Evolutionary conservation across 2,113 vertebrate genomes (phyloP).

Genomic region (Chloropsis hardwickii): DNA sequence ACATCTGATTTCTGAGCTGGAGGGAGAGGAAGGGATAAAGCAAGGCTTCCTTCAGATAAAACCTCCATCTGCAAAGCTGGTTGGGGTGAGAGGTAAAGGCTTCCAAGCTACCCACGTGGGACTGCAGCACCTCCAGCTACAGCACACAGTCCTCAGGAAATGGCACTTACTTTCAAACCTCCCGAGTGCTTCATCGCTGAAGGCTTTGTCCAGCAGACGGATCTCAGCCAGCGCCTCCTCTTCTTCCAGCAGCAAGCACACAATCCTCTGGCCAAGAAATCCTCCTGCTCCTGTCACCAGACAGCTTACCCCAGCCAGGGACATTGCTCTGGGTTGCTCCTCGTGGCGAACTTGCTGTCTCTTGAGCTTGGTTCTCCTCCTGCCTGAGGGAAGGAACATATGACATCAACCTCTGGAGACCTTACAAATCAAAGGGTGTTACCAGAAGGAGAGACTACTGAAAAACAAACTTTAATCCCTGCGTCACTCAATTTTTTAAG

Average conservation of each 20-base stretch:
- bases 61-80: not conserved
- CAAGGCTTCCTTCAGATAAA: not conserved
- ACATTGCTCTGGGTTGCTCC: conserved; percentile 39
- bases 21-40: not conserved
- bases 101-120: not conserved
- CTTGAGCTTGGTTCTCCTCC: not conserved
- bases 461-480: not conserved
- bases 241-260: conserved; percentile 79
- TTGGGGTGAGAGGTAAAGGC: not conserved
- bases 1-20: not conserved
- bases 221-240: conserved; percentile 80
- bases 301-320: conserved; percentile 78
- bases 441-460: not conserved
- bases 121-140: not conserved
- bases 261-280: conserved; percentile 83
- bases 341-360: not conserved
- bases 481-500: not conserved
- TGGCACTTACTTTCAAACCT: conserved; percentile 67
- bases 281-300: conserved; percentile 90
- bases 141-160: accelerated
- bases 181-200: conserved; percentile 51
- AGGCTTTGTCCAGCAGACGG: conserved; percentile 78
- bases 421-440: not conserved
- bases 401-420: not conserved
- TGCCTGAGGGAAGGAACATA: not conserved